Evolutionary conservation across 2,797 vertebrate genomes (phyloP), one percentile per base, ranked within the genome.

Genomic region (Caiman crocodilus): DNA sequence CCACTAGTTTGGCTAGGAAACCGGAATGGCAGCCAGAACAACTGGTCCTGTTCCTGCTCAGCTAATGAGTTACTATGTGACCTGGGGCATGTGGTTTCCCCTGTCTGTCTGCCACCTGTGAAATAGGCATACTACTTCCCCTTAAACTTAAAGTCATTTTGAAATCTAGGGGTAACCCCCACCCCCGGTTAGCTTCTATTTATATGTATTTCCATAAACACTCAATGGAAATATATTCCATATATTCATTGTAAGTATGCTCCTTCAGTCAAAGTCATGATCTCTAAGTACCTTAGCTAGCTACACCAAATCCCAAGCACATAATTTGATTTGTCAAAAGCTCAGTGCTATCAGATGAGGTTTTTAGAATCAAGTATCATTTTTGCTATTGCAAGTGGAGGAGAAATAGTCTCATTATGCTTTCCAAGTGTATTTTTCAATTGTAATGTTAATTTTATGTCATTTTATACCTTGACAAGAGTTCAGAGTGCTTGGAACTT

Each of bases 321-420:
- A 76, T 55, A 92, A 2, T 26, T 93, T 90, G 59, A 71, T 73
- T 81, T 90, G 88, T 84, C 82, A 89, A 81, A 26, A 23, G 56
- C 67, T 91, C 85, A 75, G 63, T 64, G 10, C 64, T 65, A 56
- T 32, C 28, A 84, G 76, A 73, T 75, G 35, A 91, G 77, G 85
- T 96, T 89, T 89, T 93, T 90, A 71, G 67, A 87, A 55, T 16
- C 87, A 90, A 94, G 63, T 63, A 71, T 61, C 4, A 75, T 74
- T 83, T 81, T 9, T 50, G 80, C 75, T 95, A 82, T 76, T 1
- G 1, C 42, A 83, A 60, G 12, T 77, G 23, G 25, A 82, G 16
- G 2, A 81, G 73, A 82, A 93, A 85, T 73, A 78, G n/a, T 56
- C 60, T 21, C 60, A 61, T 61, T 61, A 23, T 21, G 32, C 6